These are phyloP conservation scores for Tetrax tetrax DNA, from an alignment of 2,113 vertebrate genomes.

Conservation along the genomic window DNA sequence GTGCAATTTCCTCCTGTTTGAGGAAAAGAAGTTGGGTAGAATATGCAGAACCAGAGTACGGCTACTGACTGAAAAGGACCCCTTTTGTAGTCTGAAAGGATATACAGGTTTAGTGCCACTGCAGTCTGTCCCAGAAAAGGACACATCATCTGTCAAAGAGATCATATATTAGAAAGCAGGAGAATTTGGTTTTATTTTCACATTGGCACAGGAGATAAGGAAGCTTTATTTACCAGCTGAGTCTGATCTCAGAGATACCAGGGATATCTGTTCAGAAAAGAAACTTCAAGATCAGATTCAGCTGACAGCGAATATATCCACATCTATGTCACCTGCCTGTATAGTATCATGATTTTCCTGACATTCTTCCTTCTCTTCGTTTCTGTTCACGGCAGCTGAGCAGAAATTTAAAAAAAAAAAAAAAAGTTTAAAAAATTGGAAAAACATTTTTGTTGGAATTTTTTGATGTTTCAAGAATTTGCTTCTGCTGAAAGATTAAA, in stretches of 20 bases:
- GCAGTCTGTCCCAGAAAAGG: not conserved
- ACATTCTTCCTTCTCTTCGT: not conserved
- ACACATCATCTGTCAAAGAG: not conserved
- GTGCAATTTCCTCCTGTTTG: not conserved
- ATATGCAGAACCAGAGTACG: not conserved
- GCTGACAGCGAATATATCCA: not conserved
- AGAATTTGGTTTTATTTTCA: not conserved
- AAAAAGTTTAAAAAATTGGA: not conserved
- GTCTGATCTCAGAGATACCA: not conserved
- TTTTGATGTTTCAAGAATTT: not conserved
- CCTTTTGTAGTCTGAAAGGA: not conserved
- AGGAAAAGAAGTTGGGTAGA: not conserved
- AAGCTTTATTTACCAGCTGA: not conserved
- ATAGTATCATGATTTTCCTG: not conserved
- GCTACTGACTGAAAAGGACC: not conserved
- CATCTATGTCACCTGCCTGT: not conserved
- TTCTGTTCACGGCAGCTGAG: not conserved
- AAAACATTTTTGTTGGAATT: not conserved
- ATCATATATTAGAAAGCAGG: not conserved
- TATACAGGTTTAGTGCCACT: not conserved
- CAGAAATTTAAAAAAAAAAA: not conserved
- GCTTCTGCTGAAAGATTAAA: not conserved
- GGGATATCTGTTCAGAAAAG: not conserved
- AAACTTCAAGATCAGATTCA: not conserved
- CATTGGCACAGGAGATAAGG: not conserved